A percentile compares a stretch with the other conserved stretches of the same genome.
phyloP scores from a whole-genome alignment of 2,113 vertebrate species.

The Oncorhynchus tshawytscha region DNA sequence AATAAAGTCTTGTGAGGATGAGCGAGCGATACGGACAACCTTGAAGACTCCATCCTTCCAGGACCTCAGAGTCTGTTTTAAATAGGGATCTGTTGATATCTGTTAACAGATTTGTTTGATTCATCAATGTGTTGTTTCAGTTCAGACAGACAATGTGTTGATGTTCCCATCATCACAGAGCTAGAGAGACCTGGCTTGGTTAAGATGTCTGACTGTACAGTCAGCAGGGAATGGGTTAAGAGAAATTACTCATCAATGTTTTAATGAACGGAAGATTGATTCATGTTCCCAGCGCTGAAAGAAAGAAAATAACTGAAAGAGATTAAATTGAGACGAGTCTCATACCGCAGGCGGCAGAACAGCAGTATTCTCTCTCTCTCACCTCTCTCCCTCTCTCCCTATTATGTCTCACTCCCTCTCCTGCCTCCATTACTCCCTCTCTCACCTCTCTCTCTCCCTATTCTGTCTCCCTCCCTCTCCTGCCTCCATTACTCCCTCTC shows the following conservation, averaged over 20 bases:
- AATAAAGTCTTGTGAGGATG: constrained; percentile 49
- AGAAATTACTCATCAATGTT: constrained; percentile 10
- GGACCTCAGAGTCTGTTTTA: background rate
- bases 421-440: too few relatives aligned
- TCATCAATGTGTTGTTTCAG: background rate
- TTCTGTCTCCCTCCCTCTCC: too few relatives aligned
- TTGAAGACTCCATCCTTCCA: background rate
- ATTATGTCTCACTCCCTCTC: too few relatives aligned
- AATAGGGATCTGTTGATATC: background rate
- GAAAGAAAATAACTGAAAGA: background rate
- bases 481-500: too few relatives aligned
- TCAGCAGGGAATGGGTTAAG: background rate
- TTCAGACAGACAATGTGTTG: background rate
- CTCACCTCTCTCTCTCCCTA: too few relatives aligned
- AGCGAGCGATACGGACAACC: constrained; percentile 7
- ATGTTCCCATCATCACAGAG: background rate
- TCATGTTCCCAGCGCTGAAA: background rate
- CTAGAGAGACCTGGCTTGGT: background rate
- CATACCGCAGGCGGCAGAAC: constrained; percentile 1
- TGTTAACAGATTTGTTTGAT: background rate
- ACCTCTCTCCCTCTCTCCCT: background rate
- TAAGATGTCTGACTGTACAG: too few relatives aligned
- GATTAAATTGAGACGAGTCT: constrained; percentile 23
- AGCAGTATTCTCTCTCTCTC: background rate
- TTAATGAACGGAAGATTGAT: constrained; percentile 12